Evolutionary conservation across 2,113 vertebrate genomes (phyloP).

Genomic region (Uropsilus gracilis): DNA sequence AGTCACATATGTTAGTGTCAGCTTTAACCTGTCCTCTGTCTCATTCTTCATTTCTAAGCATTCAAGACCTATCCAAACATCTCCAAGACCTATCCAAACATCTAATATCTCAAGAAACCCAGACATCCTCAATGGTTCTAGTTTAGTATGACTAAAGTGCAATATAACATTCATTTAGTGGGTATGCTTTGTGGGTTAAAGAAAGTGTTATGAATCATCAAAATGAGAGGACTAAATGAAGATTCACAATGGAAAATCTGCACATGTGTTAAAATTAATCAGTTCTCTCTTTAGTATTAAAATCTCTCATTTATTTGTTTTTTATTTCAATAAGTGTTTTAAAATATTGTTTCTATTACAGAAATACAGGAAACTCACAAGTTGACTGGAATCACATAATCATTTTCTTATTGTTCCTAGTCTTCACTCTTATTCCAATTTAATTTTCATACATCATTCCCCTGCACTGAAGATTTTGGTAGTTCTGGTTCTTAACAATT

Average conservation of each 20-base stretch:
- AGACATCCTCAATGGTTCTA: background rate
- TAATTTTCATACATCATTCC: background rate
- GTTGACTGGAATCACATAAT: background rate
- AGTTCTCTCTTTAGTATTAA: background rate
- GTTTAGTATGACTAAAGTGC: background rate
- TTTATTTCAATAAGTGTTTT: background rate
- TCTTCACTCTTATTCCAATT: background rate
- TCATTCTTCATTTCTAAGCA: background rate
- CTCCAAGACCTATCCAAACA: background rate
- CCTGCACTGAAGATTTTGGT: background rate
- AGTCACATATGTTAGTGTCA: background rate
- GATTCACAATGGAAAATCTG: background rate
- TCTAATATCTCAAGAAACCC: background rate
- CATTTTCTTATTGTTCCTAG: background rate
- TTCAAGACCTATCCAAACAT: background rate
- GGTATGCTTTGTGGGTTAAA: background rate
- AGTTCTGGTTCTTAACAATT: background rate
- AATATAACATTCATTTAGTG: background rate
- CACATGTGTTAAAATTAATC: background rate
- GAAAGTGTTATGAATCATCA: background rate
- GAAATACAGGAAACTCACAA: background rate
- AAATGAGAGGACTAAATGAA: background rate
- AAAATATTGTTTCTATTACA: too few species aligned
- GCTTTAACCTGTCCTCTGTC: background rate
- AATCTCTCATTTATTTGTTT: background rate